Base-by-base conservation (phyloP, 2,888 invertebrate species). In the Epistrophe grossulariae region DNA sequence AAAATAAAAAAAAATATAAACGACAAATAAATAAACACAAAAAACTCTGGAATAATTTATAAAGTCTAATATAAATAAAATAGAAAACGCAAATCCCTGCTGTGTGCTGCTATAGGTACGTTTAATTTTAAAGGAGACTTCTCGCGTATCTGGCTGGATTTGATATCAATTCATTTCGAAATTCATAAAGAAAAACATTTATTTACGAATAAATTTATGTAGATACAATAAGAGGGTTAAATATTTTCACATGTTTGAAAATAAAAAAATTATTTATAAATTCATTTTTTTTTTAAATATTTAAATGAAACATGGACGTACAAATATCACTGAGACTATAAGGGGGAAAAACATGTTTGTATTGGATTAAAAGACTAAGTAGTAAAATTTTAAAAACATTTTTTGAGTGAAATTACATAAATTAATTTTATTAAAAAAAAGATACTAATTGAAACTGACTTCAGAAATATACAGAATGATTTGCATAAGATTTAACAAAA, bases 31-130 rank as follows among this genome's bases (percentile, higher is more conserved):
- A 40, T 24, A 2, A 3, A 3, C 9, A 13, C 5, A 24, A 43
- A 15, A 64, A 57, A 60, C 3, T 50, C 35, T 13, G 66, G 19
- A 15, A 60, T 35, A 52, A 62, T 59, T 45, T n/a, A n/a, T 13
- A 31, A 66, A 66, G 59, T 5, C 17, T 10, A 50, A 57, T 68
- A 68, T 66, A 73, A 68, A 60, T 68, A 66, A n/a, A 52, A 57
- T 52, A n/a, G 4, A 15, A 48, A 11, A 17, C 0, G 64, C 7
- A 10, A 64, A n/a, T 0, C 17, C n/a, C 13, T 45, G 62, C 24
- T n/a, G 31, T 31, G n/a, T 17, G 31, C 8, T 50, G 5, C 0
- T 17, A n/a, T 13, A 43, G 8, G 8, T n/a, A 45, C 3, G 4
- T 48, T 2, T 15, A 4, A 4, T 28, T 31, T 55, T 31, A 55